Percentiles rank a stretch among this genome's conserved stretches.
Conservation (phyloP, 2,797 vertebrate species). For the Chlorospingus semifuscus region DNA sequence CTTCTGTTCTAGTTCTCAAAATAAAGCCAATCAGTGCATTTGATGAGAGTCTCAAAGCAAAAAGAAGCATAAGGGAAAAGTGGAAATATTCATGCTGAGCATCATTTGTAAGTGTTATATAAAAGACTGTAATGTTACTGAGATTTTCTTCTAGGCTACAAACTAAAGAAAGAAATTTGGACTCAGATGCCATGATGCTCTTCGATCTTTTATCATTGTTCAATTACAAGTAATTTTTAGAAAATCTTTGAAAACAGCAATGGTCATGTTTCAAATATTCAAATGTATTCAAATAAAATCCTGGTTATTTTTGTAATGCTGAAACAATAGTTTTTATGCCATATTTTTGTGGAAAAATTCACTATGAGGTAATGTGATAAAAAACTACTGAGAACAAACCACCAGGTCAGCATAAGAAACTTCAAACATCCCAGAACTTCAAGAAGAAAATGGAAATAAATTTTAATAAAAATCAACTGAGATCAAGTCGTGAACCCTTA, state of each 20-base stretch:
- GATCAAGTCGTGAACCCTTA: background rate
- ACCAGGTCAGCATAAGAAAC: background rate
- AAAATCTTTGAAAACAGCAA: background rate
- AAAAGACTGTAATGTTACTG: background rate
- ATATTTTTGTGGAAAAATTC: background rate
- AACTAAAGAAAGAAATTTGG: background rate
- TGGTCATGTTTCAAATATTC: background rate
- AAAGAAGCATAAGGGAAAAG: background rate
- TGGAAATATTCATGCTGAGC: background rate
- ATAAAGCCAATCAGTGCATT: background rate
- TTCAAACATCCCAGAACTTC: background rate
- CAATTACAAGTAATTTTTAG: background rate
- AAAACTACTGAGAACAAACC: background rate
- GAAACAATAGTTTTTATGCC: background rate
- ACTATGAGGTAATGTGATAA: background rate
- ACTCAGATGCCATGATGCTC: background rate
- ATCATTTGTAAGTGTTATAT: background rate
- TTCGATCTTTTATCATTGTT: background rate
- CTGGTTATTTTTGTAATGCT: background rate
- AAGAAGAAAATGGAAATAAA: background rate
- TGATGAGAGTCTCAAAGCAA: background rate
- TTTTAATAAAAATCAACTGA: background rate
- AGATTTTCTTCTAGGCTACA: background rate
- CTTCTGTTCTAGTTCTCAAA: slow-evolving; percentile 30
- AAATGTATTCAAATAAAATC: background rate